These are phyloP conservation scores for Drosophila birchii DNA, from an alignment of 2,888 invertebrate species.

Conservation along the genomic window DNA sequence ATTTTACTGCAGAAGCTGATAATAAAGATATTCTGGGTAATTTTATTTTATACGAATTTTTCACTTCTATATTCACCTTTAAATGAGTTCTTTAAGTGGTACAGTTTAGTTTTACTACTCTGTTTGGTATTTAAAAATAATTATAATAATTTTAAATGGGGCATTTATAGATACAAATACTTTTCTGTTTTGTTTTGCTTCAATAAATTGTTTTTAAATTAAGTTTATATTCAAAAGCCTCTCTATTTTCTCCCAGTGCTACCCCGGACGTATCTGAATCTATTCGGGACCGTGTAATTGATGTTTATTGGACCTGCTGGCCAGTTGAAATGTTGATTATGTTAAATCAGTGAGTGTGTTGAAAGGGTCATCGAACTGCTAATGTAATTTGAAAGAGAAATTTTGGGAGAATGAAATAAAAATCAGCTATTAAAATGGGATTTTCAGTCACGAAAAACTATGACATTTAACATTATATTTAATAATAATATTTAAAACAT, in stretches of 20 bases:
- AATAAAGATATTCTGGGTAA: background rate
- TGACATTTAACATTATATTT: background rate
- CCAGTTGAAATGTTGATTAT: conserved; percentile 1
- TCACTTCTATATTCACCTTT: no score
- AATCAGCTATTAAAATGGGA: background rate
- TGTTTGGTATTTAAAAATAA: background rate
- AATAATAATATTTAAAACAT: background rate
- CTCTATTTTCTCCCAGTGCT: background rate
- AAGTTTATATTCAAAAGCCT: background rate
- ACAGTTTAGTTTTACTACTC: background rate
- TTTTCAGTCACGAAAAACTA: background rate
- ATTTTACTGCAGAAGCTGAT: background rate
- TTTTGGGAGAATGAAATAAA: background rate
- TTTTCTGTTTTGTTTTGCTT: no score
- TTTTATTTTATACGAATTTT: background rate
- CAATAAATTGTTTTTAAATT: background rate
- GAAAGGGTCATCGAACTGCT: conserved; percentile 26
- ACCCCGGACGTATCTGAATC: conserved; percentile 4
- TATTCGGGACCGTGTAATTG: conserved; percentile 34
- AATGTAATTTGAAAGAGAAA: conserved; percentile 16
- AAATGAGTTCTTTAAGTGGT: background rate
- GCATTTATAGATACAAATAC: background rate
- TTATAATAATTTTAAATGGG: background rate
- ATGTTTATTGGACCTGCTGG: conserved; percentile 30
- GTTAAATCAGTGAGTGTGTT: conserved; percentile 7